Evolutionary conservation across 1,140 invertebrate genomes (phyloP).

Genomic region (Episyrphus balteatus): DNA sequence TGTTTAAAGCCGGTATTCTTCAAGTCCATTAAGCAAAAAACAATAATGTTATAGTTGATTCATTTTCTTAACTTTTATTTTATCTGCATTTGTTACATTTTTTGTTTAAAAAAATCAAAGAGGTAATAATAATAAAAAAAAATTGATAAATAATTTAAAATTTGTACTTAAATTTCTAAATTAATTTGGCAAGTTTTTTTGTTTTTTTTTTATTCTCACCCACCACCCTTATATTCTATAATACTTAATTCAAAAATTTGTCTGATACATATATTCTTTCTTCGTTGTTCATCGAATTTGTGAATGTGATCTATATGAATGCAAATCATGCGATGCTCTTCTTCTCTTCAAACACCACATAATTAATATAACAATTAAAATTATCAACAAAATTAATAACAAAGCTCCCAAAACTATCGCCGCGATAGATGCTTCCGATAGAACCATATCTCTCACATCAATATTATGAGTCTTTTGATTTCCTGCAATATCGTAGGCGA

Average conservation of each 20-base stretch:
- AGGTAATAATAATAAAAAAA: not conserved
- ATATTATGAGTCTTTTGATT: constrained; percentile 45
- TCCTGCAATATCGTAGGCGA: constrained; percentile 45
- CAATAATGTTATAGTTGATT: too few relatives aligned
- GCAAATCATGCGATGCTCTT: constrained; percentile 40
- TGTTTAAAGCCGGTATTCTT: too few relatives aligned
- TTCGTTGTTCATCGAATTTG: constrained; percentile 13
- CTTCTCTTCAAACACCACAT: constrained; percentile 43
- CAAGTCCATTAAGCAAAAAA: too few relatives aligned
- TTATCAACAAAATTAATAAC: constrained; percentile 40
- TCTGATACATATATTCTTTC: constrained; percentile 27
- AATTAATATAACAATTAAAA: constrained; percentile 37
- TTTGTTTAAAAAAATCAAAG: too few relatives aligned
- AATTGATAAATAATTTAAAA: not conserved
- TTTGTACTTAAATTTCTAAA: not conserved
- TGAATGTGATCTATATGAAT: constrained; percentile 38
- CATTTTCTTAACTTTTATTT: too few relatives aligned
- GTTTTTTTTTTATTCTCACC: constrained; percentile 9
- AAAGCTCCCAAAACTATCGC: constrained; percentile 43
- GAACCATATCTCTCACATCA: constrained; percentile 40
- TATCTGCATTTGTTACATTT: too few relatives aligned
- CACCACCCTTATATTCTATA: not conserved
- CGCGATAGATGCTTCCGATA: constrained; percentile 40
- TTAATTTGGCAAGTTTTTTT: constrained; percentile 5
- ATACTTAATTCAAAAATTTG: not conserved